Evolutionary conservation across 1,140 invertebrate genomes (phyloP), one percentile per base, ranked within the genome.

Genomic region (Agrilus planipennis): DNA sequence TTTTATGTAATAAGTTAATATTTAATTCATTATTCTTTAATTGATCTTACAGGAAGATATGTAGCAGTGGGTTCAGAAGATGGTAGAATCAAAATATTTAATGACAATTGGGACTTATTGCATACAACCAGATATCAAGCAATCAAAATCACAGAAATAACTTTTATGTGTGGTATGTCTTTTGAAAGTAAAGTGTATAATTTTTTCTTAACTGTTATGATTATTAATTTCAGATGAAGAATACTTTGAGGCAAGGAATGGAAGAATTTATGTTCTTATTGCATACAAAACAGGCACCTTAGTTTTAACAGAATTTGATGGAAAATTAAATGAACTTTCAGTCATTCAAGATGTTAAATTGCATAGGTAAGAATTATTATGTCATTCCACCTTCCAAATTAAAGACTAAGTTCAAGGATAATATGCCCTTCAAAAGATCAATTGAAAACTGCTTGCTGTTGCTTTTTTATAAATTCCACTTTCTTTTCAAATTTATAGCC

Each of bases 41-140:
- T n/a, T n/a, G n/a, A n/a, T n/a, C 29, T 47, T 50, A 21, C 36
- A 55, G 52, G 47, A 22, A 20, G 48, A 7, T 53, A 45, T 40
- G 53, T 59, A 27, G 55, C 55, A 18, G 42, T 57, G 9, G 57
- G 57, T 17, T 53, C 53, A 12, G 53, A 55, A 45, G 55, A 57
- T 49, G 57, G 57, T 2, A 44, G 52, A 46, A 29, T 59, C 17
- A 50, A 43, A 41, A 44, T 59, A 12, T 58, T 45, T 39, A 52
- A 51, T n/a, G 34, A 47, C 21, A 31, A 51, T 22, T 57, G 54
- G 56, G 40, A 49, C 7, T 43, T 44, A 23, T 39, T 57, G 6
- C 50, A 46, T 34, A 42, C 37, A 14, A 40, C 46, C 16, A 41
- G 56, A 18, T 45, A 57, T 42, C 46, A 50, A 34, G 52, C 54